Evolutionary conservation across 2,797 vertebrate species (phyloP).

Genomic region (Sylvilagus floridanus): DNA sequence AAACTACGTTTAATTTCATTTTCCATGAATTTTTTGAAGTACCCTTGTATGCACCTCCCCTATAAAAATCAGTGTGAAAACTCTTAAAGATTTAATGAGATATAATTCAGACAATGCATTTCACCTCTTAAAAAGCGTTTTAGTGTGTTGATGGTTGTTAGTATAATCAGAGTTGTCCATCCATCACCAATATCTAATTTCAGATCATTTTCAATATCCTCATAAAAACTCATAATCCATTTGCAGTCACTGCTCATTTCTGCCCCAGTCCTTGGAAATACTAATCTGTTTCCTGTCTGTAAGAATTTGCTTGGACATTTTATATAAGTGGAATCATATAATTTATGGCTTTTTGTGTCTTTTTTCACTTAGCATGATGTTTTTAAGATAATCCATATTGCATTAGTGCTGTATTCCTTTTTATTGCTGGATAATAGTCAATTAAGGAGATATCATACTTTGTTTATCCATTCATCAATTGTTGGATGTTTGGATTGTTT

Average conservation of each 20-base stretch:
- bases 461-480: neutral
- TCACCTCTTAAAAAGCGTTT: neutral
- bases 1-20: too few species aligned
- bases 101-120: neutral
- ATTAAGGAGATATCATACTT: neutral
- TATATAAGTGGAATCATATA: conserved; percentile 1
- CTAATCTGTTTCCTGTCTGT: conserved; percentile 39
- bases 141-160: neutral
- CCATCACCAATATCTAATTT: neutral
- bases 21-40: too few species aligned
- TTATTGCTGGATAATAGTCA: conserved; percentile 36
- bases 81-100: neutral
- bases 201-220: neutral
- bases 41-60: neutral
- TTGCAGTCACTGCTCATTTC: neutral
- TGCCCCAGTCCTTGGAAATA: neutral
- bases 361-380: conserved; percentile 1
- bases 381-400: conserved; percentile 3
- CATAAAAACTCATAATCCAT: neutral
- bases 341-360: conserved; percentile 8
- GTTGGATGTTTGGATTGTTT: conserved; percentile 2
- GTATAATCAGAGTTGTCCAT: neutral
- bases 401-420: conserved; percentile 31
- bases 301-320: conserved; percentile 38
- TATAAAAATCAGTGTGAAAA: conserved; percentile 49